Percentiles rank a stretch among this genome's conserved stretches.
phyloP scores from a whole-genome alignment of 2,888 invertebrate genomes.

The Sympetrum striolatum region DNA sequence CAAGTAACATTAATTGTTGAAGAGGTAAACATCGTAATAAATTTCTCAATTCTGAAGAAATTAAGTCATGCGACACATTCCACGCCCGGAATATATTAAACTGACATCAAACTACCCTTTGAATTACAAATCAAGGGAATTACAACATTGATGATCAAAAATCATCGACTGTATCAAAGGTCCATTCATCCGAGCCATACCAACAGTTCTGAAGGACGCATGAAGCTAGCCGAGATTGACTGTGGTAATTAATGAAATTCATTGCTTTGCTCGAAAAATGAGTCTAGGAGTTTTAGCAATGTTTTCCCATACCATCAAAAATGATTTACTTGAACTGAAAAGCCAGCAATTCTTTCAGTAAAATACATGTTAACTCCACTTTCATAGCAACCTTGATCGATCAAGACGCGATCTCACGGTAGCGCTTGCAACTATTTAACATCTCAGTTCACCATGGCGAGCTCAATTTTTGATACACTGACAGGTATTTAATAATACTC shows the following conservation, averaged over 20 bases:
- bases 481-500: not conserved
- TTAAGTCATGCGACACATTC: too few relatives aligned
- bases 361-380: not conserved
- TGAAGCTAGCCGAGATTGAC: not conserved
- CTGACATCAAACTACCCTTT: too few relatives aligned
- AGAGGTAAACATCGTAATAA: too few relatives aligned
- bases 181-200: too few relatives aligned
- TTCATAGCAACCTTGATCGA: not conserved
- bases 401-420: constrained; percentile 28
- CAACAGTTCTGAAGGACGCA: not conserved
- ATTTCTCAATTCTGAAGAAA: too few relatives aligned
- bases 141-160: too few relatives aligned
- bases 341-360: not conserved
- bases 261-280: too few relatives aligned
- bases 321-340: not conserved
- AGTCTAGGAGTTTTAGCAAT: not conserved
- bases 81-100: too few relatives aligned
- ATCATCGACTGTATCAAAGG: too few relatives aligned
- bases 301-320: not conserved
- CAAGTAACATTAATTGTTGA: too few relatives aligned
- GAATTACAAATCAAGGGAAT: too few relatives aligned
- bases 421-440: constrained; percentile 1
- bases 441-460: constrained; percentile 15
- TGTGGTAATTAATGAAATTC: not conserved
- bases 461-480: constrained; percentile 32